Base-by-base conservation (phyloP, 2,888 invertebrate genomes). In the Apocheima hispidaria region DNA sequence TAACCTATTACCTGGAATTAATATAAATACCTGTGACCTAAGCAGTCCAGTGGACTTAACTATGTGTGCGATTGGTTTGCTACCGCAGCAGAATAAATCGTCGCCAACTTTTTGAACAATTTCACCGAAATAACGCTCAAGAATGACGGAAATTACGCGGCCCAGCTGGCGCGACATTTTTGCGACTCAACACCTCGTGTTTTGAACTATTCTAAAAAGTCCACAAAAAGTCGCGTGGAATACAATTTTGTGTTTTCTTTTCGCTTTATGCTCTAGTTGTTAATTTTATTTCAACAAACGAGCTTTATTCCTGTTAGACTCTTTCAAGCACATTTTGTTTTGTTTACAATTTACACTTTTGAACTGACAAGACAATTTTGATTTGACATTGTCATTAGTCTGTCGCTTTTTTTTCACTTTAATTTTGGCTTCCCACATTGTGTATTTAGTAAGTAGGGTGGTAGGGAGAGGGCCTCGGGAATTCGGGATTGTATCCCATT, bases 121-220 rank as follows among this genome's bases (percentile, higher is more conserved):
- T 72, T 95, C 94, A 16, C 98, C 98, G 84, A 97, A 98, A 84
- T 96, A 95, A 84, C 97, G 96, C 53, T 93, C 90, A 53, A 98
- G 87, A 72, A 97, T 94, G 59, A 95, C 93, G 0, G 95, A 95
- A 70, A 97, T 95, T 44, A 97, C 92, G 76, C 96, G 95, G 4
- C 96, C 95, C 65, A 94, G 93, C 75, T 95, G 95, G 62, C 94
- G 89, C 10, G 97, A 96, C 97, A 97, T 97, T 69, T 66, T 74
- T 41, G 46, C n/a, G n/a, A n/a, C n/a, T n/a, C n/a, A n/a, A n/a
- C n/a, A n/a, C n/a, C 23, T 26, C 4, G 26, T 10, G 2, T 2
- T 28, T n/a, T 26, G 6, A 7, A 16, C 7, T 14, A n/a, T 44
- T 30, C 10, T 33, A 5, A 18, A 28, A 30, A 1, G 6, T 12